Conservation (phyloP, 2,888 invertebrate species). For the Thereva unica region DNA sequence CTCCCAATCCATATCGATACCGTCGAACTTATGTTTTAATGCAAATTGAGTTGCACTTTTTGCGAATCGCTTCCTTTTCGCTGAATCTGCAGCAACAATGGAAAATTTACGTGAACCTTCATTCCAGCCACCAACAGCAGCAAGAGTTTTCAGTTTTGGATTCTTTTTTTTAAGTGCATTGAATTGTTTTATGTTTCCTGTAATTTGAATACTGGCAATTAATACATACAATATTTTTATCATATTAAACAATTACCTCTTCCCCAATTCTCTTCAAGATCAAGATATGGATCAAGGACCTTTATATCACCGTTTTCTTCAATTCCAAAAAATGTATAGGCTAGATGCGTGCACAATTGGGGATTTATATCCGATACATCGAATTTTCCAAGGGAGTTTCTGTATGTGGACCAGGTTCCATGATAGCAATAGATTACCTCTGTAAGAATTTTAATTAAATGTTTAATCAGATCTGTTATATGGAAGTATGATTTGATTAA, state of each 20-base stretch:
- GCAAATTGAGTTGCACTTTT: constrained; percentile 49
- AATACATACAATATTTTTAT: not conserved
- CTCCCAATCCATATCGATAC: constrained; percentile 67
- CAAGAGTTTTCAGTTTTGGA: constrained; percentile 55
- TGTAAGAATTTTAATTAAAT: constrained; percentile 47
- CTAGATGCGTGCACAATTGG: constrained; percentile 71
- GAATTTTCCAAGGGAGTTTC: constrained; percentile 67
- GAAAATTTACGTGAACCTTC: constrained; percentile 62
- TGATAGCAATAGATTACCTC: constrained; percentile 74
- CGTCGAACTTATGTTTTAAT: constrained; percentile 60
- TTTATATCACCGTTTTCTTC: constrained; percentile 60
- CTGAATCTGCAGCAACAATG: constrained; percentile 54
- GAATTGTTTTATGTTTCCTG: constrained; percentile 54
- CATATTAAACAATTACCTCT: constrained; percentile 52
- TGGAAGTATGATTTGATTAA: too few species aligned
- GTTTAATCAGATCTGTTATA: too few species aligned
- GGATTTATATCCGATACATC: constrained; percentile 69
- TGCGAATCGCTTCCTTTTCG: constrained; percentile 49
- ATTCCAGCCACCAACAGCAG: constrained; percentile 60
- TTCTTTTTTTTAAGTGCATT: constrained; percentile 55
- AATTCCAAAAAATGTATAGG: constrained; percentile 76
- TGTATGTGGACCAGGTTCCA: constrained; percentile 76
- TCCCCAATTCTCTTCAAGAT: constrained; percentile 67
- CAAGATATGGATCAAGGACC: constrained; percentile 66
- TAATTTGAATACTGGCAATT: not conserved